Base-by-base conservation (phyloP, 1,140 invertebrate species). In the Caenorhabditis briggsae region DNA sequence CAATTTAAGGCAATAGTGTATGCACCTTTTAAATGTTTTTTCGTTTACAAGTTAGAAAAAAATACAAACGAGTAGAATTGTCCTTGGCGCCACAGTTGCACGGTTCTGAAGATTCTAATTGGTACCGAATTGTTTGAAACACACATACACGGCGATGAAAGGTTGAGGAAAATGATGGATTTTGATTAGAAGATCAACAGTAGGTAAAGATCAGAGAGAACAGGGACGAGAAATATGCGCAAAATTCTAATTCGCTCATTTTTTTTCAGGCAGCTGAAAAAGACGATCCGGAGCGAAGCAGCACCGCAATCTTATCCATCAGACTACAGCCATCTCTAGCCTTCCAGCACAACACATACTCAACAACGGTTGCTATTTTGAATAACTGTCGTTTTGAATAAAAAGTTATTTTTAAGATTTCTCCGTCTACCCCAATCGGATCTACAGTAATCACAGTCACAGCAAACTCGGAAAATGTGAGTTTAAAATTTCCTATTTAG, bases 231-330 rank as follows among this genome's bases (percentile, higher is more conserved):
- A 11, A 11, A 25, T 8, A 8, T 23, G 59, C 23, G 1, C 11
- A 61, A 25, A 33, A 33, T 33, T 20, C 25, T n/a, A n/a, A 12
- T 25, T 12, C 8, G 9, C 6, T 7, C 7, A 61, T 11, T 61
- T 25, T n/a, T n/a, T 88, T 88, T 25, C 53, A 88, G 87, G 87
- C 85, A 2, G 25, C 46, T 18, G 85, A 88, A 50, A 83, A 20
- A 33, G 82, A 82, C 7, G 65, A 86, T n/a, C 74, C 85, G 16
- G 87, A 88, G 23, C 61, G 87, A 18, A 82, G 58, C 23, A 58
- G 87, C n/a, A 88, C 87, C 7, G 85, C 87, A 2, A 65, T 88
- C 20, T 20, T 88, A 6, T 41, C 56, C 18, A 78, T 88, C 14
- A 50, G 70, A 25, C 85, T 86, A 6, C 64, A 58, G 48, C 78